A percentile compares a stretch with the other conserved stretches of the same genome.
Conservation (phyloP, 2,797 vertebrate species). For the Muscicapa striata region DNA sequence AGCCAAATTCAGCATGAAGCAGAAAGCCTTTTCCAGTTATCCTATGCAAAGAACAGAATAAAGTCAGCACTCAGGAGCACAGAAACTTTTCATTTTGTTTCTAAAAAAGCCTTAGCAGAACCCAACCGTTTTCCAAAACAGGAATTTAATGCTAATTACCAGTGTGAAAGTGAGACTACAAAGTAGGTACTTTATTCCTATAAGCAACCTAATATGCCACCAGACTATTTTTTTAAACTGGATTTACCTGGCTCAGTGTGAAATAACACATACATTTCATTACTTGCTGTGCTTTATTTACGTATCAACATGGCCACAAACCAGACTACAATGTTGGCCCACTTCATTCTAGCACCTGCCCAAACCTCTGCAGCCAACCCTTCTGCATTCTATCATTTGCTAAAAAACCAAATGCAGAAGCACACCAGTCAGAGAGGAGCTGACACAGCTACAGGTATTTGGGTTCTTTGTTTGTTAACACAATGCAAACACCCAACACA, state of each 20-base stretch:
- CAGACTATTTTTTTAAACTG: background rate
- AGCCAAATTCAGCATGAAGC: slow-evolving; percentile 42
- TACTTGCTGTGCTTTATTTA: slow-evolving; percentile 26
- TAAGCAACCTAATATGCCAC: slow-evolving; percentile 7
- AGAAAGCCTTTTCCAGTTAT: slow-evolving; percentile 7
- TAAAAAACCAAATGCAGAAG: background rate
- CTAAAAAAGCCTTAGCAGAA: background rate
- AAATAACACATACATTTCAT: slow-evolving; percentile 16
- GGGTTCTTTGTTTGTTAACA: background rate
- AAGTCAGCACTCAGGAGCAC: background rate
- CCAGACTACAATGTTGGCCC: background rate
- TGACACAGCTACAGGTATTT: background rate
- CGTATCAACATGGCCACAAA: background rate
- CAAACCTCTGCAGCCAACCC: background rate
- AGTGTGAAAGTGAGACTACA: slow-evolving; percentile 21
- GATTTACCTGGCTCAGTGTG: slow-evolving; percentile 34
- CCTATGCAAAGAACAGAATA: background rate
- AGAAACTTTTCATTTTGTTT: background rate
- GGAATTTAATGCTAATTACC: slow-evolving; percentile 15
- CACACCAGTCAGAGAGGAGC: background rate
- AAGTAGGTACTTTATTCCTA: slow-evolving; percentile 23
- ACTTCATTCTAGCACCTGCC: background rate
- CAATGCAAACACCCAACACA: background rate
- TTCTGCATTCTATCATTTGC: background rate
- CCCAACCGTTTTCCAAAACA: background rate